Conservation (phyloP, 2,888 invertebrate species). For the Hyppa rectilinea region DNA sequence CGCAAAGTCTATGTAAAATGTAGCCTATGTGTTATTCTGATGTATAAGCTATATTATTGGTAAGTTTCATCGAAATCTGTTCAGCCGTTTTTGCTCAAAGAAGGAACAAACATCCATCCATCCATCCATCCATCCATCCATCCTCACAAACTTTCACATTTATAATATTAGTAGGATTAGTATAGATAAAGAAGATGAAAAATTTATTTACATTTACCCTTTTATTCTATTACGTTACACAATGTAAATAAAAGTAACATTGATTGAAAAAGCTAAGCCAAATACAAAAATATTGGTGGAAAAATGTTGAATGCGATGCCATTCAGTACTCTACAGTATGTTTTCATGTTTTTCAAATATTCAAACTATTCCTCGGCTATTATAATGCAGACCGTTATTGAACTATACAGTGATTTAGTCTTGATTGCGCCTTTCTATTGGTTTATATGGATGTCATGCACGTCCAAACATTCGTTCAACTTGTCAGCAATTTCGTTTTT, state of each 20-base stretch:
- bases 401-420: conserved; percentile 39
- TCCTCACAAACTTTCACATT: no score
- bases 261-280: conserved; percentile 13
- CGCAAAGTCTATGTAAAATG: no score
- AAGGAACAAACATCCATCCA: no score
- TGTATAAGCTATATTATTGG: no score
- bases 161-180: neutral
- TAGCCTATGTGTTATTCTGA: no score
- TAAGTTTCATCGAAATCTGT: no score
- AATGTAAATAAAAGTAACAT: conserved; percentile 8
- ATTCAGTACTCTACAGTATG: conserved; percentile 17
- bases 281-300: conserved; percentile 11
- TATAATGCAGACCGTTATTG: conserved; percentile 32
- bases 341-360: conserved; percentile 42
- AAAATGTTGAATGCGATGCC: conserved; percentile 14
- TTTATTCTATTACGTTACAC: neutral
- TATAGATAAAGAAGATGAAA: neutral
- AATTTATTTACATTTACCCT: neutral
- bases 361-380: conserved; percentile 24
- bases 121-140: no score
- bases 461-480: conserved; percentile 9
- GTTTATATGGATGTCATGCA: conserved; percentile 27
- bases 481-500: neutral
- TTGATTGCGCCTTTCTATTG: conserved; percentile 26
- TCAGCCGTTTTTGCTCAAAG: no score